A percentile compares a stretch with the other conserved stretches of the same genome.
These are phyloP conservation scores for Catharus minimus DNA, from an alignment of 2,113 vertebrate genomes.

Conservation along the genomic window DNA sequence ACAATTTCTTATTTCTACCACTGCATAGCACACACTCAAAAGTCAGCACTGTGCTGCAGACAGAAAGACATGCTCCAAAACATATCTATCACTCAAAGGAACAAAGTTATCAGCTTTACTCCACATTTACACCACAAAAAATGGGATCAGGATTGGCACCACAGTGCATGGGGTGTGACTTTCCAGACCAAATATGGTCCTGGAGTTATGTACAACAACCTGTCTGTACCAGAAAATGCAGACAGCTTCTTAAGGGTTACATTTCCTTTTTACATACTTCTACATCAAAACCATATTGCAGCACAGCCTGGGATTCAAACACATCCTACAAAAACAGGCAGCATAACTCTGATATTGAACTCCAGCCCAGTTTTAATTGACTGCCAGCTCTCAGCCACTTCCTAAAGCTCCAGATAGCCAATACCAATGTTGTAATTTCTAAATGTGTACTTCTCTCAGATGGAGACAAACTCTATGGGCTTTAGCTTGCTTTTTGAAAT, in stretches of 20 bases:
- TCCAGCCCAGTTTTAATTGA: constrained; percentile 77
- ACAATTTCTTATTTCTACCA: background rate
- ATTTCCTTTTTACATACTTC: constrained; percentile 76
- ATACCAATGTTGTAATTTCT: constrained; percentile 69
- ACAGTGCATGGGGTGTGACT: background rate
- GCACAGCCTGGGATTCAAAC: constrained; percentile 43
- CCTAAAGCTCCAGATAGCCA: constrained; percentile 69
- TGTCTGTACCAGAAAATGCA: constrained; percentile 63
- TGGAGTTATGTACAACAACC: constrained; percentile 19
- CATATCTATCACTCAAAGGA: background rate
- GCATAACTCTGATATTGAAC: constrained; percentile 74
- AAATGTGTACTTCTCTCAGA: constrained; percentile 57
- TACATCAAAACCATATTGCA: constrained; percentile 80
- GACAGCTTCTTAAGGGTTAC: constrained; percentile 72
- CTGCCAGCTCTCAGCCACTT: constrained; percentile 73
- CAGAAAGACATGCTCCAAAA: background rate
- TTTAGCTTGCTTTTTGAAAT: constrained; percentile 65
- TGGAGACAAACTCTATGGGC: constrained; percentile 56
- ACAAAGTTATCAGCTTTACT: background rate
- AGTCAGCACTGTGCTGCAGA: background rate
- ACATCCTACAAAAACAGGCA: constrained; percentile 74
- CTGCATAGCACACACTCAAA: background rate
- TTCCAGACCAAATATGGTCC: background rate
- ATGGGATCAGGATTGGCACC: background rate
- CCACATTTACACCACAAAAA: background rate